phyloP scores from a whole-genome alignment of 1,140 invertebrate species.

The Neoseiulus cucumeris region DNA sequence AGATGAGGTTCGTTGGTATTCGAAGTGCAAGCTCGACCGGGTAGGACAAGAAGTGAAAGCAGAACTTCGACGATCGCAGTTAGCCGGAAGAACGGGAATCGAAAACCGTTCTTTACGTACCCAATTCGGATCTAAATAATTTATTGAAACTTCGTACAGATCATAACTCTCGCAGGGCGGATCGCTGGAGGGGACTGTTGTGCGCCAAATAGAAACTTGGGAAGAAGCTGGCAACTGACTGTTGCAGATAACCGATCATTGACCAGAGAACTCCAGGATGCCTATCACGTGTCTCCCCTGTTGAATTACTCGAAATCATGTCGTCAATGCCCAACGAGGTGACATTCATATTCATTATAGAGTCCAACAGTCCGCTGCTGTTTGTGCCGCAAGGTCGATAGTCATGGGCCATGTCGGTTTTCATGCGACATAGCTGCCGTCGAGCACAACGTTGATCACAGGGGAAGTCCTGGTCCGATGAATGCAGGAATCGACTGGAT shows the following conservation, averaged over 20 bases:
- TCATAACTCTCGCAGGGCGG: neutral
- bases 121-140: too few species aligned
- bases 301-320: neutral
- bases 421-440: neutral
- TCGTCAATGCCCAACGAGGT: neutral
- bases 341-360: neutral
- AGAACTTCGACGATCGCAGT: too few species aligned
- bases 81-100: too few species aligned
- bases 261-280: neutral
- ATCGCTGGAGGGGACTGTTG: neutral
- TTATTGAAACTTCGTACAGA: too few species aligned
- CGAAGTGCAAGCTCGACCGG: too few species aligned
- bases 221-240: neutral
- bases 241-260: neutral
- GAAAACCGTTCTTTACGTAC: too few species aligned
- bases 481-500: constrained; percentile 3
- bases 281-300: neutral
- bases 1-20: too few species aligned
- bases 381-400: neutral
- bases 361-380: constrained; percentile 1
- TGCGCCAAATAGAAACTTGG: neutral
- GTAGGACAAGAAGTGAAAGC: too few species aligned
- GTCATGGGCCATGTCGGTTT: constrained; percentile 5
- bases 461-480: neutral
- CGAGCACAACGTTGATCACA: neutral